Evolutionary conservation across 2,113 vertebrate species (phyloP), one percentile per base, ranked within the genome.

Genomic region (Rhynchomys soricoides): DNA sequence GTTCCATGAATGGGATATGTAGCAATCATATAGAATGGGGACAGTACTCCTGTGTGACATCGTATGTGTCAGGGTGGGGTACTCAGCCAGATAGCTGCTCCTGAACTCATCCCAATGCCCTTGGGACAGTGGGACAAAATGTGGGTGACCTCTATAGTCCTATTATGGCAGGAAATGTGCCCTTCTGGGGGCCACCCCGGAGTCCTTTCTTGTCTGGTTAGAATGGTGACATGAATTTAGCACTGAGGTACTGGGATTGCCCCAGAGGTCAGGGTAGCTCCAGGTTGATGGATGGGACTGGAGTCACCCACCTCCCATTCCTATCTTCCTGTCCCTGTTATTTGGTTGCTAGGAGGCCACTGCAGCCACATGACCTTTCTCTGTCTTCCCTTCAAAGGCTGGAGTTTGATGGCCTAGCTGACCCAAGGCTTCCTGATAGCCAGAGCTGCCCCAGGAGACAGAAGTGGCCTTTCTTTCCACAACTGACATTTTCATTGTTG

Each of bases 221-320:
- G 86, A 98, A 96, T 10, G 43, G 94, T 13, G 62, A 26, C 8
- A 86, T 97, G 92, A 91, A 96, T 97, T 96, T 94, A 95, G 95
- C 79, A 70, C 9, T 50, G 94, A 95, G 40, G 90, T 10, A 74
- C 66, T 74, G 79, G 37, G 24, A 11, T 0, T 40, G 86, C 31
- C 90, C 66, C 55, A 19, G 94, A 95, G 95, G 83, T 89, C 87
- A 95, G 74, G 45, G 73, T 34, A 37, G 74, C 93, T 93, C 95
- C 95, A 64, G 4, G 73, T 0, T 88, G 94, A 95, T 97, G 95
- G 96, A 55, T 93, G 45, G 16, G 9, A 43, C 90, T 89, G 81
- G 0, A 11, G 45, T 17, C 43, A n/a, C 90, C 97, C 75, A 19
- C 86, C 95, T 91, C 64, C 73, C 34, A 52, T 70, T 81, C 7